Evolutionary conservation across 2,113 vertebrate genomes (phyloP).

Genomic region (Muntiacus muntjak): DNA sequence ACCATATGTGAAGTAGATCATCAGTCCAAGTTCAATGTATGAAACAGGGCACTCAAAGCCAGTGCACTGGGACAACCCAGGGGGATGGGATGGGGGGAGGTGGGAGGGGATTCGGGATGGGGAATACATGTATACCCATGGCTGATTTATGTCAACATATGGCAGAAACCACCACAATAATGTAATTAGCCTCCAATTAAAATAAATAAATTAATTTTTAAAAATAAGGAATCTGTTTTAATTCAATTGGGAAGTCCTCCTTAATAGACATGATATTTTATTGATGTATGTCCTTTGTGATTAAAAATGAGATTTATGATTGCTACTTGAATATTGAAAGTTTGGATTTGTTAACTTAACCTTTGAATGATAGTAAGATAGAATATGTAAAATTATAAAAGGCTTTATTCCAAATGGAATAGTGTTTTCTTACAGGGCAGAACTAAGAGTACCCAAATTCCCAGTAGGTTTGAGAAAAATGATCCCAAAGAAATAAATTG

Average conservation of each 20-base stretch:
- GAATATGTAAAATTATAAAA: background rate
- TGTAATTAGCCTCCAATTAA: background rate
- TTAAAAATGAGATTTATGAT: background rate
- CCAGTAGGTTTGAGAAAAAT: background rate
- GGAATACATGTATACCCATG: background rate
- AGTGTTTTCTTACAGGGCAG: background rate
- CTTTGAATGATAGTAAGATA: background rate
- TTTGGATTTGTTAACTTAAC: background rate
- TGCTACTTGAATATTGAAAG: background rate
- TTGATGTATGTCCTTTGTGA: background rate
- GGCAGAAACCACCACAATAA: background rate
- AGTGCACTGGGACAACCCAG: background rate
- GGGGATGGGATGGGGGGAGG: background rate
- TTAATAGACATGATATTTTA: background rate
- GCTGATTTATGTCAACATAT: background rate
- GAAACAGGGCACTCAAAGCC: background rate
- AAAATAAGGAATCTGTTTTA: background rate
- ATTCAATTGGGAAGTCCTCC: background rate
- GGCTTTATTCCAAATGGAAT: background rate
- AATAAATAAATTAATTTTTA: background rate
- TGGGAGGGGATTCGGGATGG: background rate
- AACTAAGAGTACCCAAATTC: background rate
- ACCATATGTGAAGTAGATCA: background rate
- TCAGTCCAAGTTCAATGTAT: background rate
- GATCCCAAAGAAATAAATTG: background rate